A percentile compares a stretch with the other conserved stretches of the same genome.
These are phyloP conservation scores for Eupeodes corollae DNA, from an alignment of 1,140 invertebrate genomes.

Conservation along the genomic window DNA sequence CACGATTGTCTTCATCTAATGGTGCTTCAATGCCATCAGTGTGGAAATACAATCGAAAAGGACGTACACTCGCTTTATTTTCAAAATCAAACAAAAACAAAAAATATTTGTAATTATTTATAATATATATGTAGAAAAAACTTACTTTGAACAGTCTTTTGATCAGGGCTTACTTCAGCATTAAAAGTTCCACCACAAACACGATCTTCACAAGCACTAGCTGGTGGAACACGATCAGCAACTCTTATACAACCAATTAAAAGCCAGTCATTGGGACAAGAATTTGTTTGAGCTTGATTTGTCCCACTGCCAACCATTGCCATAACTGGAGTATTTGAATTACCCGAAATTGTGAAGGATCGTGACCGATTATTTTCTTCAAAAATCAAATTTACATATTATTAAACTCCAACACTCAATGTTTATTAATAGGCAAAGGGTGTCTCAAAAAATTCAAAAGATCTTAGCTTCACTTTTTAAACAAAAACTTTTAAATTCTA, in stretches of 20 bases:
- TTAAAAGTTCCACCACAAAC: slow-evolving; percentile 44
- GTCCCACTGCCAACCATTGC: slow-evolving; percentile 53
- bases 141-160: slow-evolving; percentile 43
- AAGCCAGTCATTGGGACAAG: slow-evolving; percentile 64
- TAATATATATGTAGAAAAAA: too few relatives aligned
- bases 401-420: not conserved
- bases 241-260: slow-evolving; percentile 58
- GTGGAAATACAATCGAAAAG: slow-evolving; percentile 65
- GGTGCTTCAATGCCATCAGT: slow-evolving; percentile 63
- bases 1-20: slow-evolving; percentile 58
- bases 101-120: too few relatives aligned
- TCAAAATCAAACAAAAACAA: slow-evolving; percentile 6
- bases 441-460: too few relatives aligned
- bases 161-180: slow-evolving; percentile 33
- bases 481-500: too few relatives aligned
- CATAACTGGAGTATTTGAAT: slow-evolving; percentile 52
- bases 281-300: slow-evolving; percentile 36
- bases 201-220: slow-evolving; percentile 40
- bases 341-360: slow-evolving; percentile 61
- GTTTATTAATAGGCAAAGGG: not conserved
- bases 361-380: slow-evolving; percentile 44
- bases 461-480: too few relatives aligned
- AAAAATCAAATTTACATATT: slow-evolving; percentile 2
- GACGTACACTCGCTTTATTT: slow-evolving; percentile 59
- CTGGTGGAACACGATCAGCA: slow-evolving; percentile 28